Base-by-base conservation (phyloP, 2,888 invertebrate species). In the Spialia ferax region DNA sequence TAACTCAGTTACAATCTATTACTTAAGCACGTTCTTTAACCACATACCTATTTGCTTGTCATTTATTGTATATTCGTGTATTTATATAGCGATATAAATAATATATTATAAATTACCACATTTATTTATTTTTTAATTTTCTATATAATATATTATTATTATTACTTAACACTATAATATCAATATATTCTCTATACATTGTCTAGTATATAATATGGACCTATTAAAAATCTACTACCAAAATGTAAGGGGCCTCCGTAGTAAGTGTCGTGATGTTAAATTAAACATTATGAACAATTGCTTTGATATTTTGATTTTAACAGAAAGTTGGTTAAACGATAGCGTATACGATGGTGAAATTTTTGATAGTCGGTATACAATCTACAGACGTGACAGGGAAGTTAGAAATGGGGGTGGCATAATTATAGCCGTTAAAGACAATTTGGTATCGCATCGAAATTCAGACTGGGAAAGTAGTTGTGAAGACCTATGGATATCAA, bases 371-470 rank as follows among this genome's bases (percentile, higher is more conserved):
- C 60, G 60, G 1, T 60, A 48, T 13, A 48, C 29, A n/a, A 23
- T 60, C 2, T 60, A 60, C 13, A 60, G 60, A n/a, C 60, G 60
- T 7, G 60, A 61, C n/a, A 61, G 48, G 18, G 8, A 32, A n/a
- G 32, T n/a, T 22, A 61, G 10, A 18, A 61, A 50, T 2, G 61
- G 61, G 5, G 61, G 61, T 26, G 61, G 61, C 1, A n/a, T 61
- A 3, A 20, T 50, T n/a, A 61, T 61, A n/a, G 61, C 61, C 0
- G 61, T 61, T 5, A 61, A 13, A 22, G 20, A 50, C 35, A 61
- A 23, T 48, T 32, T 61, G 8, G 32, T 35, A 10, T 50, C 61
- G 6, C 10, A 48, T 20, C 32, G 61, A 13, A 50, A 20, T 20
- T 0, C 1, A 1, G 18, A 50, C 7, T 61, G 61, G 61, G 61